Percentiles rank a stretch among this genome's conserved stretches.
phyloP scores from a whole-genome alignment of 2,888 invertebrate genomes.

The Hydrotaea cyrtoneurina region DNA sequence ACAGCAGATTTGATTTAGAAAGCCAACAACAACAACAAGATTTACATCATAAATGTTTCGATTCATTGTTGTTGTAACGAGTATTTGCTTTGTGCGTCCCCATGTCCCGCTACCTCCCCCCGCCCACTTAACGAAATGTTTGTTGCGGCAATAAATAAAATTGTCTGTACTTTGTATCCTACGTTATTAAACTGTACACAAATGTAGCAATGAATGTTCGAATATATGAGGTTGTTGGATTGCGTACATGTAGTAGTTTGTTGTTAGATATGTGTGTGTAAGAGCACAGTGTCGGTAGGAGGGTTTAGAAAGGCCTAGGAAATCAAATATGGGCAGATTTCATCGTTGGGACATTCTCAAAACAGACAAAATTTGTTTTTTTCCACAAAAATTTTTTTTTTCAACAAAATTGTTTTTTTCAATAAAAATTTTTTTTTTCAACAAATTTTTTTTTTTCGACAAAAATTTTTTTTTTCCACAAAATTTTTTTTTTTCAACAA shows the following conservation, averaged over 20 bases:
- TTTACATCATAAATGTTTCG: conserved; percentile 33
- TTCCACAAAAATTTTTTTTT: too few relatives aligned
- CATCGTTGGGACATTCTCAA: too few relatives aligned
- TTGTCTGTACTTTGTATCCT: conserved; percentile 18
- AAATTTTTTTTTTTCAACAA: too few relatives aligned
- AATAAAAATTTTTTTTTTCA: too few relatives aligned
- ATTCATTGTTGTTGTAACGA: conserved; percentile 8
- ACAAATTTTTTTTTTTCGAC: too few relatives aligned
- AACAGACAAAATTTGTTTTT: too few relatives aligned
- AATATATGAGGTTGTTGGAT: background rate
- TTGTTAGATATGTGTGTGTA: background rate
- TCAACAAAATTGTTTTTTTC: too few relatives aligned
- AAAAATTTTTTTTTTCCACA: too few relatives aligned
- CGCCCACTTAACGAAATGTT: background rate
- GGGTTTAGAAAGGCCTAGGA: too few relatives aligned
- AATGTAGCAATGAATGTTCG: background rate
- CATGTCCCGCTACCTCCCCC: too few relatives aligned
- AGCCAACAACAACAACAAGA: background rate
- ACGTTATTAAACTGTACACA: conserved; percentile 22
- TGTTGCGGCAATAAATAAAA: conserved; percentile 51
- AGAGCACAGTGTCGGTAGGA: too few relatives aligned
- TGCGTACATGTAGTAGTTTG: background rate
- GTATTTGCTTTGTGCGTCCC: conserved; percentile 1
- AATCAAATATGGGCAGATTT: too few relatives aligned
- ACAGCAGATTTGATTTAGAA: background rate